These are phyloP conservation scores for Phytoseiulus persimilis DNA, from an alignment of 2,888 invertebrate genomes.

Conservation along the genomic window DNA sequence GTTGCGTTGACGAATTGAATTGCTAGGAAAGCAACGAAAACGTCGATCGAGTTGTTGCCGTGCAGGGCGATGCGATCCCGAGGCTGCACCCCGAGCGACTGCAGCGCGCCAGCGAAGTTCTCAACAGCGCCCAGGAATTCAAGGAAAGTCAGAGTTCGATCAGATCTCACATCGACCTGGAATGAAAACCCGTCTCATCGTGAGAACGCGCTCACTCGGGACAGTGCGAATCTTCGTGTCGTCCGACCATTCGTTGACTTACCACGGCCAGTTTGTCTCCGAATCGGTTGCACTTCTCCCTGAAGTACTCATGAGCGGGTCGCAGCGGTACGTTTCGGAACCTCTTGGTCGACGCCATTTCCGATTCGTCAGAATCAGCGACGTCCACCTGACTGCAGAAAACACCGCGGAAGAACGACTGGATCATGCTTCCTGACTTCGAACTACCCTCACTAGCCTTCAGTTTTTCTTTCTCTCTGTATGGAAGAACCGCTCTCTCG, in stretches of 20 bases:
- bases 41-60: slow-evolving; percentile 15
- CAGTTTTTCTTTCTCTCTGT: neutral
- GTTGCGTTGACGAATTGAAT: slow-evolving; percentile 24
- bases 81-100: slow-evolving; percentile 14
- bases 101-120: slow-evolving; percentile 12
- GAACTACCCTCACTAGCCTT: neutral
- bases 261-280: slow-evolving; percentile 13
- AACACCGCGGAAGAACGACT: slow-evolving; percentile 6
- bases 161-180: neutral
- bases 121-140: neutral
- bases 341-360: neutral
- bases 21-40: slow-evolving; percentile 13
- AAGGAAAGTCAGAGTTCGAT: neutral
- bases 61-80: slow-evolving; percentile 20
- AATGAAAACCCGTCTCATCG: no score
- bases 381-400: neutral
- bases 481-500: neutral
- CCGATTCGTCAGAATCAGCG: neutral
- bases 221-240: no score
- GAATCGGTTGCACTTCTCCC: neutral
- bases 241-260: neutral
- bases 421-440: neutral
- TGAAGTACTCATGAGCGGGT: neutral
- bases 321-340: neutral
- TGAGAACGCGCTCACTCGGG: no score